Conservation (phyloP, 2,113 vertebrate species). For the Irena cyanogastra region DNA sequence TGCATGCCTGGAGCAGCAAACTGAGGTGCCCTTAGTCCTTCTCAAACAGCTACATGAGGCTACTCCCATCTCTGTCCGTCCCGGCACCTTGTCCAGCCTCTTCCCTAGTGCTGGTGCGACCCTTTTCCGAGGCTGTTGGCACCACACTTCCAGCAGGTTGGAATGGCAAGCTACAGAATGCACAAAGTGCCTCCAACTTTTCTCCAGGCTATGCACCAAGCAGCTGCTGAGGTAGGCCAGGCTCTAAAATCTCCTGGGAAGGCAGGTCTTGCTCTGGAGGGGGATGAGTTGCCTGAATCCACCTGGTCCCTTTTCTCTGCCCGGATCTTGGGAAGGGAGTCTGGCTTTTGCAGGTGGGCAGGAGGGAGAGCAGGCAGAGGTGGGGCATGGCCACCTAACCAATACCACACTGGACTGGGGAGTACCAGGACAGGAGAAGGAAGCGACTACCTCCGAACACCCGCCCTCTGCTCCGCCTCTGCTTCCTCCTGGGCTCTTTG, state of each 20-base stretch:
- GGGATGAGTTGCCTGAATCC: background rate
- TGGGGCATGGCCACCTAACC: background rate
- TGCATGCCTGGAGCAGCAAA: background rate
- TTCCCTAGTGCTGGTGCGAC: background rate
- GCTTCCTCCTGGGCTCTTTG: background rate
- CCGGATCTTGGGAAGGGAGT: background rate
- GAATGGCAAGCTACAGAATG: conserved; percentile 15
- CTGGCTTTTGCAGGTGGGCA: background rate
- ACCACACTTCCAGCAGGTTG: background rate
- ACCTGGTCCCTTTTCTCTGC: background rate
- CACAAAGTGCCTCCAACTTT: conserved; percentile 61
- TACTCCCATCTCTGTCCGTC: background rate
- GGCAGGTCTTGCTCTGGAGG: background rate
- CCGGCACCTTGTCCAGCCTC: background rate
- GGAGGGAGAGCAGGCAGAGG: background rate
- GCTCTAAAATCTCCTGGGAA: background rate
- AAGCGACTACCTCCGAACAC: conserved; percentile 24
- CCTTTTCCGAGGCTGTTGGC: background rate
- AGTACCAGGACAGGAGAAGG: background rate
- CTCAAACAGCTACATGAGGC: background rate
- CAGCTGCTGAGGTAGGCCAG: background rate
- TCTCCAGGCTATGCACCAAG: conserved; percentile 50
- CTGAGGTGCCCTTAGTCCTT: background rate
- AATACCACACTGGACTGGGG: background rate
- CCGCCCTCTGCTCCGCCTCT: background rate